These are phyloP conservation scores for Acyrthosiphon pisum DNA, from an alignment of 1,140 invertebrate species.

Conservation along the genomic window DNA sequence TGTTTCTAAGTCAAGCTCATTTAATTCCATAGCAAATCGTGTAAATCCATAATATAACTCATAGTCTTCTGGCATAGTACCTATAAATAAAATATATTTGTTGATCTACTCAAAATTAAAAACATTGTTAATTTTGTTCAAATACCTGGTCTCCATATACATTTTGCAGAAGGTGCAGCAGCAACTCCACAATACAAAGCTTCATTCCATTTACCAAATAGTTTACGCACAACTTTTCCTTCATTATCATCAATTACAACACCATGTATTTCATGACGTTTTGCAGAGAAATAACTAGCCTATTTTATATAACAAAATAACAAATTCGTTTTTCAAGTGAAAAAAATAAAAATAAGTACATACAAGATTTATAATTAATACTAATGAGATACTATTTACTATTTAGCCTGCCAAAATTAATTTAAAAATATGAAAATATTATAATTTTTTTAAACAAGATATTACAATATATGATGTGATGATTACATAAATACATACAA, in stretches of 20 bases:
- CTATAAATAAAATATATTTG: slow-evolving; percentile 61
- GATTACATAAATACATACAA: slow-evolving; percentile 58
- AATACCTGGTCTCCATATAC: slow-evolving; percentile 75
- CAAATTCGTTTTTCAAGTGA: not conserved
- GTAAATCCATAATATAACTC: slow-evolving; percentile 86
- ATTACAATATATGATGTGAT: not conserved
- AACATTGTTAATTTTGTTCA: not conserved
- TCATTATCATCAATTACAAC: slow-evolving; percentile 68
- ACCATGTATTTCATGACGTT: slow-evolving; percentile 80
- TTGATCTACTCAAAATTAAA: slow-evolving; percentile 10
- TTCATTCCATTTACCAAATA: slow-evolving; percentile 85
- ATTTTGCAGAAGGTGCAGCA: slow-evolving; percentile 73
- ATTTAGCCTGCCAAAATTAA: not conserved
- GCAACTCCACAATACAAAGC: slow-evolving; percentile 78
- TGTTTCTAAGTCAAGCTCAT: slow-evolving; percentile 76
- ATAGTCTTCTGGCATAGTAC: slow-evolving; percentile 80
- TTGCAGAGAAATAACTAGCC: slow-evolving; percentile 81
- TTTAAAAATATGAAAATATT: not conserved
- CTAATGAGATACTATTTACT: not conserved
- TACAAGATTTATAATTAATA: not conserved
- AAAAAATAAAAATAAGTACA: too few species aligned
- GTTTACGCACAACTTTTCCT: slow-evolving; percentile 70
- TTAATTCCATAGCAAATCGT: slow-evolving; percentile 83
- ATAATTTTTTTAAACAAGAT: not conserved
- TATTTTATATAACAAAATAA: slow-evolving; percentile 60